Evolutionary conservation across 2,113 vertebrate species (phyloP).

Genomic region (Neogobius melanostomus): DNA sequence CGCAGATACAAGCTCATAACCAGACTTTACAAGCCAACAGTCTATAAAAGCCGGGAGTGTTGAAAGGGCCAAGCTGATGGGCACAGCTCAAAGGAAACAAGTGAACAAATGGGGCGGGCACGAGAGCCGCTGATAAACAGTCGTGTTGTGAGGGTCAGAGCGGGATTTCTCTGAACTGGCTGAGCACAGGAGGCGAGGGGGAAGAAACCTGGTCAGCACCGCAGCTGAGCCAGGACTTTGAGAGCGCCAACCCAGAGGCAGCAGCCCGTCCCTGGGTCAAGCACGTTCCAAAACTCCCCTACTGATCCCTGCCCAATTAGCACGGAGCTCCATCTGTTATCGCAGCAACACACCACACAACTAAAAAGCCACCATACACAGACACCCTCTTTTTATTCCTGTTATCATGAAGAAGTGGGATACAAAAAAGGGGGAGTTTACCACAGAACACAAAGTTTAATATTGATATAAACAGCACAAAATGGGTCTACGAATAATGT

Average conservation of each 20-base stretch:
- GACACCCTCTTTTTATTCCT: no score
- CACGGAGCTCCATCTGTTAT: constrained; percentile 75
- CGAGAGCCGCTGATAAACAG: constrained; percentile 22
- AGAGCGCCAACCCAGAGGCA: constrained; percentile 58
- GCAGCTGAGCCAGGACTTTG: constrained; percentile 45
- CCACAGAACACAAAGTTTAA: no score
- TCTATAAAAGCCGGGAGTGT: background rate
- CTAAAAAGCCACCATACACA: constrained; percentile 20
- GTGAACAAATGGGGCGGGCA: constrained; percentile 16
- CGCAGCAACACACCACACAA: constrained; percentile 40
- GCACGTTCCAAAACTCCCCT: constrained; percentile 63
- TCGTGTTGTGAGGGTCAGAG: constrained; percentile 28
- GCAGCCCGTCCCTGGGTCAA: constrained; percentile 63
- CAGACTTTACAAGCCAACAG: constrained; percentile 1
- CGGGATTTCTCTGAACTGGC: constrained; percentile 39
- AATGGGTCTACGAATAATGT: no score
- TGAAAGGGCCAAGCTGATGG: background rate
- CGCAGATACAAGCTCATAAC: background rate
- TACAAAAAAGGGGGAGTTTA: no score
- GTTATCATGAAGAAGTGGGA: no score
- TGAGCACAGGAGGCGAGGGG: constrained; percentile 47
- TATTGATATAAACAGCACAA: no score
- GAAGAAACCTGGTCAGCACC: constrained; percentile 45
- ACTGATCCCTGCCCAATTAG: constrained; percentile 79
- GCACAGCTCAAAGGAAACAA: constrained; percentile 18